Conservation (phyloP, 2,888 invertebrate species). For the Diarsia brunnea region DNA sequence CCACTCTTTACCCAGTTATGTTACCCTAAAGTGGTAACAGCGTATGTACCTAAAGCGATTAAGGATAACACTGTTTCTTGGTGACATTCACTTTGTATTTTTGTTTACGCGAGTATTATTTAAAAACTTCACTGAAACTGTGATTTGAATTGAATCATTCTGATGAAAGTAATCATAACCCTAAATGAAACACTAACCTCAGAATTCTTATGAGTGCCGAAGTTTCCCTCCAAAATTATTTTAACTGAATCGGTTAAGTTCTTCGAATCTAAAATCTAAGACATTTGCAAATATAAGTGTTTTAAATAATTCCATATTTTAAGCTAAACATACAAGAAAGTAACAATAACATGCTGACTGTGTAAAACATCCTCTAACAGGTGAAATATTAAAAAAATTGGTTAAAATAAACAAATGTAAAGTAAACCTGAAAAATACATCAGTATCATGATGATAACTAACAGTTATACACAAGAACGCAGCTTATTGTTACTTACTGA, state of each 20-base stretch:
- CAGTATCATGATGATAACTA: neutral
- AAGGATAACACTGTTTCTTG: constrained; percentile 31
- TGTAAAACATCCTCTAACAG: neutral
- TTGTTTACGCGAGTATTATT: constrained; percentile 5
- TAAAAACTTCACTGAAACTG: neutral
- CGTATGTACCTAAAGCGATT: constrained; percentile 41
- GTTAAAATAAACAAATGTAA: neutral
- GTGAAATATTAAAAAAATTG: neutral
- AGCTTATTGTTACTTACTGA: neutral
- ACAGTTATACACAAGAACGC: neutral
- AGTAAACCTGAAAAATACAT: neutral
- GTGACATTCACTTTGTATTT: constrained; percentile 8
- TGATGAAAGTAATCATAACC: neutral
- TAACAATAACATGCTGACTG: neutral
- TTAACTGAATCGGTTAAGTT: neutral
- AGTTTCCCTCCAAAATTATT: neutral
- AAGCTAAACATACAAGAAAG: neutral
- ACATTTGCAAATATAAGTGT: neutral
- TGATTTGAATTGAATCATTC: neutral
- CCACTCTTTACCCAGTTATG: neutral
- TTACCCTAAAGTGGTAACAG: constrained; percentile 25
- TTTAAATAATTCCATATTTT: neutral
- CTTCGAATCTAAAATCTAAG: neutral
- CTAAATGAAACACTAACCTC: neutral
- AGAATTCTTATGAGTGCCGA: neutral